These are phyloP conservation scores for Hylyphantes graminicola DNA, from an alignment of 1,140 invertebrate genomes.

Conservation along the genomic window DNA sequence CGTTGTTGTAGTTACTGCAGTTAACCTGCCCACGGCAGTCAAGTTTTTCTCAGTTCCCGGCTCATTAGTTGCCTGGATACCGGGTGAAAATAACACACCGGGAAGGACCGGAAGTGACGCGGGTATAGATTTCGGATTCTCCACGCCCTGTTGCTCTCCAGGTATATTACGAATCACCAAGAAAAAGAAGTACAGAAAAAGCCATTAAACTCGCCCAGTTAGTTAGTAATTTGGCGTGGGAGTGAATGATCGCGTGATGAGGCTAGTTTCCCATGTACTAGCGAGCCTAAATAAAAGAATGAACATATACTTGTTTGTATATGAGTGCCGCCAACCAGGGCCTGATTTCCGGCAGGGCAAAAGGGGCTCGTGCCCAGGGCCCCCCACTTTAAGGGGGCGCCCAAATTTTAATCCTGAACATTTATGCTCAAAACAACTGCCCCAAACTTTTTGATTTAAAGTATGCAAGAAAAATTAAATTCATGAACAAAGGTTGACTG, in stretches of 20 bases:
- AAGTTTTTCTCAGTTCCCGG: neutral
- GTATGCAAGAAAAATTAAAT: too few relatives aligned
- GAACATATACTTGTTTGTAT: neutral
- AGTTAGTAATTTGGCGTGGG: too few relatives aligned
- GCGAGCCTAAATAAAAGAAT: neutral
- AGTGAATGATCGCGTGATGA: neutral
- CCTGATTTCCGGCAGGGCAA: too few relatives aligned
- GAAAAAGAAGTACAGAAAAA: too few relatives aligned
- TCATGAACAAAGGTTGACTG: too few relatives aligned
- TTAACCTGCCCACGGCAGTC: neutral
- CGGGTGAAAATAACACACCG: slow-evolving; percentile 15
- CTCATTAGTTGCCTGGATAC: slow-evolving; percentile 27
- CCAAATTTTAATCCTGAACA: too few relatives aligned
- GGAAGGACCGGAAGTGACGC: neutral
- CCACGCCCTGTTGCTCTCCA: slow-evolving; percentile 10
- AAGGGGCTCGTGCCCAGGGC: too few relatives aligned
- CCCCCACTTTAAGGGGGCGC: too few relatives aligned
- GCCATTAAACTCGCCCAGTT: too few relatives aligned
- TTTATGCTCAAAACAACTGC: too few relatives aligned
- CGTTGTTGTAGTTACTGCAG: neutral
- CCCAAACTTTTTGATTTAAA: too few relatives aligned
- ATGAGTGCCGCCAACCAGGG: neutral
- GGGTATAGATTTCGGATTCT: slow-evolving; percentile 21
- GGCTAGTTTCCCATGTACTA: neutral
- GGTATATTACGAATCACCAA: neutral